These are phyloP conservation scores for Tringa solitaria DNA, from an alignment of 2,113 vertebrate genomes.

Conservation along the genomic window DNA sequence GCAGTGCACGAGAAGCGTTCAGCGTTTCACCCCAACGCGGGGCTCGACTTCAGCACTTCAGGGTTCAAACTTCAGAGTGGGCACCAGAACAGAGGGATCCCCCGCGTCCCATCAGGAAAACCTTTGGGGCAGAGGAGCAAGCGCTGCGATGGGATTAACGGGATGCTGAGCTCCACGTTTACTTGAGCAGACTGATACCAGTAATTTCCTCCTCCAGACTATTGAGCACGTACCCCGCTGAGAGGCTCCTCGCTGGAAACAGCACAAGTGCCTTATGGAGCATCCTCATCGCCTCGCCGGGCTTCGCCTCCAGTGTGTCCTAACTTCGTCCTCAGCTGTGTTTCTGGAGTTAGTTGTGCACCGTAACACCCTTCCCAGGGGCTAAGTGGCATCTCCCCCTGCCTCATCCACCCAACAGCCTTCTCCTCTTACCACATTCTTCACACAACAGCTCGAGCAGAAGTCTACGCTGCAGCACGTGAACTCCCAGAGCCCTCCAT, in stretches of 20 bases:
- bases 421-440: not conserved
- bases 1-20: not conserved
- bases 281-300: fast-evolving
- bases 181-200: not conserved
- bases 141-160: not conserved
- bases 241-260: not conserved
- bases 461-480: fast-evolving
- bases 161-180: not conserved
- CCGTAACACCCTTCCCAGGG: not conserved
- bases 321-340: not conserved
- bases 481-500: not conserved
- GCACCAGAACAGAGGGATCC: not conserved
- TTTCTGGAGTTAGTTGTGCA: not conserved
- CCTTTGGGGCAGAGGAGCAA: not conserved
- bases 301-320: fast-evolving
- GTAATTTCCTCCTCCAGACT: not conserved
- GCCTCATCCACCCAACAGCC: fast-evolving
- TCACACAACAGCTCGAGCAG: not conserved
- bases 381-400: not conserved
- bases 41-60: fast-evolving
- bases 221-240: fast-evolving
- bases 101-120: fast-evolving
- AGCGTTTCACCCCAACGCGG: fast-evolving
- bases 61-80: not conserved
- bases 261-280: not conserved